These are phyloP conservation scores for Masticophis lateralis DNA, from an alignment of 2,797 vertebrate species.

Conservation along the genomic window DNA sequence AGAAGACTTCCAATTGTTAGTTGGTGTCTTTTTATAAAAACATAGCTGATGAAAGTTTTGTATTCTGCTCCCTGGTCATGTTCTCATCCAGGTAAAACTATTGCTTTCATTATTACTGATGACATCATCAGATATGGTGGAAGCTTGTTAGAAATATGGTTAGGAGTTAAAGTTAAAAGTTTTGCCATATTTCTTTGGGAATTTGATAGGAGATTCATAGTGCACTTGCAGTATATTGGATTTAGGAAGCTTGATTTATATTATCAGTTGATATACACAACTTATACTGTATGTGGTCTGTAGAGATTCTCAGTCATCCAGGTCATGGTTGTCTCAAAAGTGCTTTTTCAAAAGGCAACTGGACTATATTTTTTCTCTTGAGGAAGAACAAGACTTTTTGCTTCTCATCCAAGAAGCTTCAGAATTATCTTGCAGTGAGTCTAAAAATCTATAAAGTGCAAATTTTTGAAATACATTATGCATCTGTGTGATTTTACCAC, in stretches of 20 bases:
- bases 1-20: background rate
- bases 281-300: background rate
- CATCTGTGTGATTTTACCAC: slow-evolving; percentile 8
- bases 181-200: background rate
- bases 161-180: background rate
- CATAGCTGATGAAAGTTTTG: background rate
- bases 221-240: background rate
- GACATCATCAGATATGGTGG: background rate
- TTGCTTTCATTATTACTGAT: background rate
- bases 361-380: background rate
- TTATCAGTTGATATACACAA: background rate
- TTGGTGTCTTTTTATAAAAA: background rate
- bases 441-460: background rate
- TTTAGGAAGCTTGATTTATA: background rate
- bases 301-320: background rate
- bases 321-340: background rate
- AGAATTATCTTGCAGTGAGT: background rate
- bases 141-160: background rate
- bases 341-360: background rate
- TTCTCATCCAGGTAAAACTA: background rate
- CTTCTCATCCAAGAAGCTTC: background rate
- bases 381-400: background rate
- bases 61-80: background rate
- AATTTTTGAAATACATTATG: background rate
- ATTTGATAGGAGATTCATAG: background rate